Evolutionary conservation across 2,888 invertebrate species (phyloP).

Genomic region (Pachydiplax longipennis): DNA sequence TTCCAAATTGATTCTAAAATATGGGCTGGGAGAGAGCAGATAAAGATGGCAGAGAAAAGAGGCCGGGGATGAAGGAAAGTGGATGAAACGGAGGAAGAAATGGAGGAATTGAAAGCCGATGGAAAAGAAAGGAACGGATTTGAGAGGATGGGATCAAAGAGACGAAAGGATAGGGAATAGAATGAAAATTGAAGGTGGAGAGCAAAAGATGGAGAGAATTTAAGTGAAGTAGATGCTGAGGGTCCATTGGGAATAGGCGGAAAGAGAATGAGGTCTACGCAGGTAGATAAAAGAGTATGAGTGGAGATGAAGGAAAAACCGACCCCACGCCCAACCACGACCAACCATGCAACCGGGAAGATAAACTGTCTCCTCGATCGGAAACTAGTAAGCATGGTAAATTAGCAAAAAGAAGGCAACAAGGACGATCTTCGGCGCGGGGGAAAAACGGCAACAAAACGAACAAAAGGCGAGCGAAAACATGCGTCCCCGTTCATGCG

Average conservation of each 20-base stretch:
- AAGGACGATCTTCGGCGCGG: neutral
- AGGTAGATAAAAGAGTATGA: neutral
- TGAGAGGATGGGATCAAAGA: neutral
- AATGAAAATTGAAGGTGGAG: neutral
- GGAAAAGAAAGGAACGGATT: neutral
- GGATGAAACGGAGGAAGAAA: neutral
- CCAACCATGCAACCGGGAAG: no score
- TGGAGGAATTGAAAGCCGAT: neutral
- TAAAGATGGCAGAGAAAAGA: neutral
- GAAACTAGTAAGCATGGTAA: no score
- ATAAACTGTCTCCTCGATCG: no score
- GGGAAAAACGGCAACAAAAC: neutral
- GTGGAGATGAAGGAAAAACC: neutral
- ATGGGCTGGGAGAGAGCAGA: neutral
- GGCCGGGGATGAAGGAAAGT: neutral
- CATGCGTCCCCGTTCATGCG: neutral
- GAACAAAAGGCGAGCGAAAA: neutral
- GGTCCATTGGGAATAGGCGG: neutral
- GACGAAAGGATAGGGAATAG: neutral
- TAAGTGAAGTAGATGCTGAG: neutral
- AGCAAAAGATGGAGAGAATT: neutral
- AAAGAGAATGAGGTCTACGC: neutral
- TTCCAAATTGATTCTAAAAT: slow-evolving; percentile 1
- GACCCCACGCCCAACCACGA: neutral
- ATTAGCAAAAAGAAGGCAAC: no score